phyloP scores from a whole-genome alignment of 2,888 invertebrate genomes.

The Artemia sinica region DNA sequence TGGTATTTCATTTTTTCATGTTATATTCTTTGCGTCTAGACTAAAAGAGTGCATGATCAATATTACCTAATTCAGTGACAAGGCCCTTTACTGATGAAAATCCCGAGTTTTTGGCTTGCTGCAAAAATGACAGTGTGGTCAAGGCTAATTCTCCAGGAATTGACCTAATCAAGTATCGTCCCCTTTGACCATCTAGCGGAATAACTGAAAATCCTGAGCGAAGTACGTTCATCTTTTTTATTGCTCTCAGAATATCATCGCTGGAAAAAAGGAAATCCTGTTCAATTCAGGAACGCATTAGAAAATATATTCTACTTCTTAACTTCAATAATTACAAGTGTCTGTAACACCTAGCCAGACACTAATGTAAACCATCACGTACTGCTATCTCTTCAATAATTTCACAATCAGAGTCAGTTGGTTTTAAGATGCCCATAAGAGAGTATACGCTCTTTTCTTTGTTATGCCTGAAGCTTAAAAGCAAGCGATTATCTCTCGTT shows the following conservation, averaged over 20 bases:
- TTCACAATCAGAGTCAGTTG: no score
- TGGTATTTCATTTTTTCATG: no score
- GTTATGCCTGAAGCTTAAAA: no score
- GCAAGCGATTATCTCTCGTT: no score
- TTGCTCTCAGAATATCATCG: slow-evolving; percentile 80
- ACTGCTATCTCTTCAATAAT: no score
- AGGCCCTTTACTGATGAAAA: slow-evolving; percentile 46
- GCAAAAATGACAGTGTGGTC: slow-evolving; percentile 77
- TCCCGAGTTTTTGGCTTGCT: slow-evolving; percentile 40
- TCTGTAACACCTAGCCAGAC: no score
- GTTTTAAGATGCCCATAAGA: no score
- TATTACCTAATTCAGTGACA: slow-evolving; percentile 39
- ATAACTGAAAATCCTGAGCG: slow-evolving; percentile 89
- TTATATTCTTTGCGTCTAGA: not conserved
- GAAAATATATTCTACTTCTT: no score
- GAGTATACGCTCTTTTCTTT: no score
- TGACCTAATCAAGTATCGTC: slow-evolving; percentile 78
- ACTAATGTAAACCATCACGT: no score
- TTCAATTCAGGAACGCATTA: no score
- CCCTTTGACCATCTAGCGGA: slow-evolving; percentile 49
- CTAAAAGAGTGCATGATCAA: slow-evolving; percentile 10
- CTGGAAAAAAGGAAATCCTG: slow-evolving; percentile 32
- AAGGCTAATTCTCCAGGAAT: slow-evolving; percentile 85
- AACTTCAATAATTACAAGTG: no score
- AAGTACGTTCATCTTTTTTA: slow-evolving; percentile 78